phyloP scores from a whole-genome alignment of 2,113 vertebrate species.

The Parus major region DNA sequence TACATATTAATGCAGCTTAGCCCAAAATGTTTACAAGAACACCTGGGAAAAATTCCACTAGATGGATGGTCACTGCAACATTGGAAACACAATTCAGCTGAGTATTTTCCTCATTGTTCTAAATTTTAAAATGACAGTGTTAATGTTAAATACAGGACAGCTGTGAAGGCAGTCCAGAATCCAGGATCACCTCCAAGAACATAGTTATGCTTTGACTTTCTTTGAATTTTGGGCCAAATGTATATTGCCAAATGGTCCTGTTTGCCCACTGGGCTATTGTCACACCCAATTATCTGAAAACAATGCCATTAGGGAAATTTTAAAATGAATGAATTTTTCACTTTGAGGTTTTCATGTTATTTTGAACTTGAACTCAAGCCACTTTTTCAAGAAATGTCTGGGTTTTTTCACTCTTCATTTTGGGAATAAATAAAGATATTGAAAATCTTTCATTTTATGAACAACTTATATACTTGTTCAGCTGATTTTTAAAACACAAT shows the following conservation, averaged over 20 bases:
- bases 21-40: neutral
- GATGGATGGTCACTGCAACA: neutral
- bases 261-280: neutral
- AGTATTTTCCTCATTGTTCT: neutral
- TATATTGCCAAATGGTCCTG: neutral
- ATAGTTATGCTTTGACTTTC: neutral
- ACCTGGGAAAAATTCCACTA: neutral
- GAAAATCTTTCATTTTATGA: neutral
- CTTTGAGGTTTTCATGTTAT: neutral
- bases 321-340: neutral
- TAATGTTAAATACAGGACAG: neutral
- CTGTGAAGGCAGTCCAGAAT: neutral
- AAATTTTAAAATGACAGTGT: neutral
- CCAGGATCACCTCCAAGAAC: neutral
- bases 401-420: neutral
- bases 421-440: neutral
- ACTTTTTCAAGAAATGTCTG: neutral
- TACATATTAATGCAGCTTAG: neutral
- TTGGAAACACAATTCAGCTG: neutral
- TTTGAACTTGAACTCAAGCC: neutral
- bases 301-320: rapidly evolving
- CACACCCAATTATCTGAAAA: neutral
- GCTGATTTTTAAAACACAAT: neutral
- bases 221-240: neutral
- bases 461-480: neutral